A percentile compares a stretch with the other conserved stretches of the same genome.
phyloP scores from a whole-genome alignment of 2,888 invertebrate genomes.

The Metallyticus violacea region DNA sequence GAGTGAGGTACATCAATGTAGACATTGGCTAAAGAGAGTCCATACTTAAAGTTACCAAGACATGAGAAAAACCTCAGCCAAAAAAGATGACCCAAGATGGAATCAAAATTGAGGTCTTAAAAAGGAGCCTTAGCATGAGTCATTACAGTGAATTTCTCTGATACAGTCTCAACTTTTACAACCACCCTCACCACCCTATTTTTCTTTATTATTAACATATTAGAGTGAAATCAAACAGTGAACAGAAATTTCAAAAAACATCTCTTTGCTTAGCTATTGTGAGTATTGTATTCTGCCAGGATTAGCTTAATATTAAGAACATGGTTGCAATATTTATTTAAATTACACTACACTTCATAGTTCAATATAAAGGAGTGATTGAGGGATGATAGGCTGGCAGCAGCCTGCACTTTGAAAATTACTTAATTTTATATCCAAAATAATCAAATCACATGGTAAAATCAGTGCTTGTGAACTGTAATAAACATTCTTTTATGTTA shows the following conservation, averaged over 20 bases:
- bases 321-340: conserved; percentile 3
- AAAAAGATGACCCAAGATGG: too few relatives aligned
- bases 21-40: too few relatives aligned
- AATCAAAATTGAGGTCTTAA: too few relatives aligned
- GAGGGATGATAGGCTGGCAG: not conserved
- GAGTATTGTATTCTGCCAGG: not conserved
- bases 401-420: not conserved
- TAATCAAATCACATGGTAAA: not conserved
- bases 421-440: not conserved
- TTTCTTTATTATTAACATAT: too few relatives aligned
- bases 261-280: not conserved
- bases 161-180: too few relatives aligned
- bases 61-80: too few relatives aligned
- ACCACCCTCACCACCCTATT: too few relatives aligned
- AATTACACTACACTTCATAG: not conserved
- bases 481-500: not conserved
- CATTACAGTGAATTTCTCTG: too few relatives aligned
- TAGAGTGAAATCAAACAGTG: not conserved
- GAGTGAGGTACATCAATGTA: too few relatives aligned
- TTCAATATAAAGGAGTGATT: not conserved
- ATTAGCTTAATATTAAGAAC: not conserved
- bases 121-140: too few relatives aligned
- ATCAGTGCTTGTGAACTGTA: not conserved
- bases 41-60: too few relatives aligned
- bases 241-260: too few relatives aligned